Base-by-base conservation (phyloP, 2,888 invertebrate species). In the Andrena haemorrhoa region DNA sequence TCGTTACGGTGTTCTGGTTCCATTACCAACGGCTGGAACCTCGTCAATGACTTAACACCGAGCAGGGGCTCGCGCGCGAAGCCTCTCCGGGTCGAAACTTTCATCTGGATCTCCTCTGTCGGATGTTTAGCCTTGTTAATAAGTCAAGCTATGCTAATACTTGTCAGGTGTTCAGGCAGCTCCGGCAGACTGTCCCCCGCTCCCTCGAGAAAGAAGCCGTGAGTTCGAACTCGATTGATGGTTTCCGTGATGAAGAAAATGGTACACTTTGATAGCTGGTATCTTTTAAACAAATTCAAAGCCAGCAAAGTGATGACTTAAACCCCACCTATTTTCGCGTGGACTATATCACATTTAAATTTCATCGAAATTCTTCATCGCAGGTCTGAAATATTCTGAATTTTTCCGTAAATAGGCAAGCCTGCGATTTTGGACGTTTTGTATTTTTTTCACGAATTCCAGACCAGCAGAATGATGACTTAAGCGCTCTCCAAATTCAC, bases 1-100 rank as follows among this genome's bases (percentile, higher is more conserved):
- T 80, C 79, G 88, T 88, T 79, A 88, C 84, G 84, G 77, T 82
- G 80, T 86, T 85, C 88, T 81, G 87, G 76, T 86, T 84, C 74
- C 88, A 84, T 86, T 84, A 75, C 79, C 56, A 82, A 82, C 84
- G 75, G 75, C 71, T 64, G 75, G 75, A 77, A 80, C 61, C 79
- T 84, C 76, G 84, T 84, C 86, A 77, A 88, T 87, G 86, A 83
- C 79, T 88, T 78, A 75, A 81, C 75, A 74, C 78, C 73, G 75
- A 79, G 63, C 71, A 84, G 47, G 65, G 61, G 49, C 23, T 23
- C 12, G 76, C 58, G 68, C 69, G 78, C 53, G 47, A 65, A 63
- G 72, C 29, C 78, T 53, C 77, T 70, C 51, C 56, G 58, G 47
- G 56, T 26, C 47, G 72, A 68, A 81, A 82, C 79, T 82, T 83